A percentile compares a stretch with the other conserved stretches of the same genome.
Conservation (phyloP, 2,797 vertebrate genomes). For the Anguilla obscura region DNA sequence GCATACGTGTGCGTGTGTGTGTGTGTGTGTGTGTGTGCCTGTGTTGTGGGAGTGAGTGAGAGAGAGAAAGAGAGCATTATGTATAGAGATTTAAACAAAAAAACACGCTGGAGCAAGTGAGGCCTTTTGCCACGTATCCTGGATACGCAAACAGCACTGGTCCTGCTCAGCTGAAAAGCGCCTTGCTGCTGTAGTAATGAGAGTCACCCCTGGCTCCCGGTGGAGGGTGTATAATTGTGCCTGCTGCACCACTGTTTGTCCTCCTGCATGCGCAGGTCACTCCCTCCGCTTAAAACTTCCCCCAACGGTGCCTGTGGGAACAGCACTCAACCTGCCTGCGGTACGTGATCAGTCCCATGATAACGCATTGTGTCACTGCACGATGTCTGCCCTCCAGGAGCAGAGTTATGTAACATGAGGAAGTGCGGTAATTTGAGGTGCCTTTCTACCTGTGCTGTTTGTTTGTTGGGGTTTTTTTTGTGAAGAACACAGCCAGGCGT, state of each 20-base stretch:
- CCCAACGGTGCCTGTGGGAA: neutral
- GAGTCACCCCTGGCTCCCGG: neutral
- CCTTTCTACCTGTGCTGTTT: neutral
- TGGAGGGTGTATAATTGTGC: conserved; percentile 19
- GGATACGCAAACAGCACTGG: neutral
- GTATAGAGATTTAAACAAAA: neutral
- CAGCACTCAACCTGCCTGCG: neutral
- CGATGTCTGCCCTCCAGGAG: neutral
- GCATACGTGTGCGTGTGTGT: neutral
- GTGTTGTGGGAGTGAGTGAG: too few species aligned
- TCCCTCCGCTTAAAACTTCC: neutral
- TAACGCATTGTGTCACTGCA: neutral
- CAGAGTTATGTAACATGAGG: neutral
- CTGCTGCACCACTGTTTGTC: neutral
- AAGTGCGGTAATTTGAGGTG: neutral
- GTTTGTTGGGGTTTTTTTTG: neutral
- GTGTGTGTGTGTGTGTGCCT: neutral
- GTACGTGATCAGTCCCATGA: neutral
- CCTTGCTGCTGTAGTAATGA: neutral
- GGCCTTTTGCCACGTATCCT: neutral
- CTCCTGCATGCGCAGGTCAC: neutral
- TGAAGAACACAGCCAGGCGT: neutral
- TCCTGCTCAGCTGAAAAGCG: conserved; percentile 27
- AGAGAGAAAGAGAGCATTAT: neutral
- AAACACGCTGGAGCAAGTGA: neutral